Evolutionary conservation across 1,140 invertebrate species (phyloP).

Genomic region (Hypothenemus hampei): DNA sequence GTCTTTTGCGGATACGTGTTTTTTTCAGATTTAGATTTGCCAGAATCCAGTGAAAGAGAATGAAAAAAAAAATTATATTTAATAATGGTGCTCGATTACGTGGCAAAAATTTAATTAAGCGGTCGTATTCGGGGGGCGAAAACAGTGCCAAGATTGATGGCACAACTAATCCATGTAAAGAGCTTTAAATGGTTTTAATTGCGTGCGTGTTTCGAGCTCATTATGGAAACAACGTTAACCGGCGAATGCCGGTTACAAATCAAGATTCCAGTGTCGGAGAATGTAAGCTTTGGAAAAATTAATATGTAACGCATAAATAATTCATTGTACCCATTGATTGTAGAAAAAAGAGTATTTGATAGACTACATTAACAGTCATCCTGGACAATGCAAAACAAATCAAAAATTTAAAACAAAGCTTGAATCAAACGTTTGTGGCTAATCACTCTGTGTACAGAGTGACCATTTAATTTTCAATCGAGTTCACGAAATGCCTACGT

Average conservation of each 20-base stretch:
- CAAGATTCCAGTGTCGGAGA: slow-evolving; percentile 15
- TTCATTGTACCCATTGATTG: too few relatives aligned
- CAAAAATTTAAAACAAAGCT: too few relatives aligned
- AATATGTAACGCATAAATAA: slow-evolving; percentile 1
- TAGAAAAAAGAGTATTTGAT: too few relatives aligned
- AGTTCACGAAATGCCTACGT: too few relatives aligned
- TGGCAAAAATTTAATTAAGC: slow-evolving; percentile 21
- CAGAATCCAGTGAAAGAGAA: not conserved
- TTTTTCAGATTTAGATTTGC: too few relatives aligned
- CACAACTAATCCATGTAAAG: slow-evolving; percentile 25
- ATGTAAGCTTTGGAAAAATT: not conserved
- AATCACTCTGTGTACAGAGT: too few relatives aligned
- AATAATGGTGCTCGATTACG: slow-evolving; percentile 2
- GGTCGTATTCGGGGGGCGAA: slow-evolving; percentile 14
- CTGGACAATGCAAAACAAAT: too few relatives aligned
- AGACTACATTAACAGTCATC: too few relatives aligned
- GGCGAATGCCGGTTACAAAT: slow-evolving; percentile 19
- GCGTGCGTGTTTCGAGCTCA: slow-evolving; percentile 21
- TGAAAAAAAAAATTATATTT: not conserved
- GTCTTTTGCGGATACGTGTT: too few relatives aligned
- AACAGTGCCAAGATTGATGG: slow-evolving; percentile 22
- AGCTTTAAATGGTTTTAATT: slow-evolving; percentile 28
- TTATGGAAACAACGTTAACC: slow-evolving; percentile 17
- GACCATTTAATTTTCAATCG: too few relatives aligned
- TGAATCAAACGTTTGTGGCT: too few relatives aligned